Evolutionary conservation across 2,888 invertebrate genomes (phyloP), one percentile per base, ranked within the genome.

Genomic region (Stenolophus ochropezus): DNA sequence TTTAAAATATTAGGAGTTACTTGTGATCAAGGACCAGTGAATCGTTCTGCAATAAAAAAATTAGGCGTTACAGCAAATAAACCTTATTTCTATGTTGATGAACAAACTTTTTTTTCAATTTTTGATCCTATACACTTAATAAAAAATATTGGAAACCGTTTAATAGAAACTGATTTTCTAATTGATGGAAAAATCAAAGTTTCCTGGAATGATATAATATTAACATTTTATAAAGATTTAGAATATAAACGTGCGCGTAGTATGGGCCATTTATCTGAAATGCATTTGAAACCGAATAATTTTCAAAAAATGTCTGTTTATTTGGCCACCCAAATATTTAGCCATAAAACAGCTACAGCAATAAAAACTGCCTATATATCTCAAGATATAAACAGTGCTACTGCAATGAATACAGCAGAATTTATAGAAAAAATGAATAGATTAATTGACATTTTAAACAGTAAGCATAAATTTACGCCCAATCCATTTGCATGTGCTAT

Each of bases 11-110:
- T 73, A 18, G 73, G 14, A 18, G 16, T 49, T 20, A 47, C 20
- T 3, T 71, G 71, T 73, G 73, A 73, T n/a, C 47, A 73, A 73
- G 73, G 73, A 49, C 20, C 49, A 47, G 20, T 6, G 42, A 65
- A 65, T n/a, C 27, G 14, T 11, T 11, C 11, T 65, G 4, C 27
- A 49, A 27, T 27, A 2, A 65, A 65, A 65, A 65, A 65, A 27
- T 27, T 27, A 27, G 65, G 18, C 1, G 18, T 65, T 33, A 4
- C 65, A 4, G 27, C 27, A 65, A 16, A 65, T 27, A 2, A 65
- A 27, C 65, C 65, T 16, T 65, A 65, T 27, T 65, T 65, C 16
- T 56, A 16, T 61, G 61, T 61, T 5, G 27, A 16, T 27, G 65
- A 65, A 1, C 25, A 16, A 2, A 3, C 25, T n/a, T 27, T 65